Base-by-base conservation (phyloP, 1,140 invertebrate genomes). In the Rhyzopertha dominica region DNA sequence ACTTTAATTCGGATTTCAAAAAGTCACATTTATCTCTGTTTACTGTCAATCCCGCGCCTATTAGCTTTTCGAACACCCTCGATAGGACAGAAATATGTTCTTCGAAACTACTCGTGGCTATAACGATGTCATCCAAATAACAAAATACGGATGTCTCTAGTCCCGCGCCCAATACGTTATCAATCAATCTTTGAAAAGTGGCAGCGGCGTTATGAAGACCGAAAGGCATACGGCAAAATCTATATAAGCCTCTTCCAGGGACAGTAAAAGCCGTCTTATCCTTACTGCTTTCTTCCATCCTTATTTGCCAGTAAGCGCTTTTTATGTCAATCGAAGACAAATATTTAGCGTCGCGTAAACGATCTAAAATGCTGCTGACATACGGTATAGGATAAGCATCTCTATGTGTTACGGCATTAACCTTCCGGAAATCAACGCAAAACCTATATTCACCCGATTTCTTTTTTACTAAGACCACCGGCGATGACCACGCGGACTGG, bases 111-210 rank as follows among this genome's bases (percentile, higher is more conserved):
- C 32, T n/a, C 0, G 53, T 44, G 28, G 43, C 47, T n/a, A 66
- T 53, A 0, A 64, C 51, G 14, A 62, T 57, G 22, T 65, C 56
- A 44, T 65, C n/a, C n/a, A n/a, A n/a, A n/a, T n/a, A n/a, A n/a
- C n/a, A 60, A 22, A 63, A 25, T 0, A 35, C 31, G 8, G 14
- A 1, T 4, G 32, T 34, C 10, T 52, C 40, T n/a, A 53, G 30
- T 35, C 47, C 41, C 13, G 42, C n/a, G 7, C 43, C 42, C 26
- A 67, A 58, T 4, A 67, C 26, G 1, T 14, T 17, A 35, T 64
- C 61, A 49, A 63, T 58, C 22, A 58, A 36, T 2, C 49, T 26
- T 17, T 43, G 38, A 14, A 22, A 44, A 20, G 32, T 31, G 17
- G 49, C 26, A 3, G 49, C 46, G 7, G 53, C 36, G 18, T 53